phyloP scores from a whole-genome alignment of 2,797 vertebrate genomes.

The Sebastolobus alascanus region DNA sequence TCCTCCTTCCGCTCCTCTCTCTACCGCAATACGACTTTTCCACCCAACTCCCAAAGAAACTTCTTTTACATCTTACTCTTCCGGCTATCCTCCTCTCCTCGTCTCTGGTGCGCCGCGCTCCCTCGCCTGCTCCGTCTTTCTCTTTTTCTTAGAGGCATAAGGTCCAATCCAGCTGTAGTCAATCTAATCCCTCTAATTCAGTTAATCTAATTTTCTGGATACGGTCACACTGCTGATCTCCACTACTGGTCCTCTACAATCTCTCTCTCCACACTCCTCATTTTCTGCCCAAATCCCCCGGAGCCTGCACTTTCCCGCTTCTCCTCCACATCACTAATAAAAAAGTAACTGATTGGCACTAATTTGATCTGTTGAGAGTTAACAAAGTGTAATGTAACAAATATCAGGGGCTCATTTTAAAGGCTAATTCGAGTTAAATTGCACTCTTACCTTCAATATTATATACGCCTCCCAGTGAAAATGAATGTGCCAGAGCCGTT shows the following conservation, averaged over 20 bases:
- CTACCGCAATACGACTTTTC: conserved; percentile 78
- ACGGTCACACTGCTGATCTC: conserved; percentile 69
- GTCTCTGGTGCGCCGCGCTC: background rate
- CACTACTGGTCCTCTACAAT: conserved; percentile 49
- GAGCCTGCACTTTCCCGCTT: conserved; percentile 44
- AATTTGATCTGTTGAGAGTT: conserved; percentile 27
- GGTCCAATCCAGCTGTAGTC: conserved; percentile 71
- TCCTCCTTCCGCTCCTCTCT: conserved; percentile 55
- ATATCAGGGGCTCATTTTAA: background rate
- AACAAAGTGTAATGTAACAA: background rate
- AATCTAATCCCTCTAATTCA: conserved; percentile 82
- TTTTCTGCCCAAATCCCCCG: conserved; percentile 52
- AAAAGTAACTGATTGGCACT: conserved; percentile 43
- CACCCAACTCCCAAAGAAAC: conserved; percentile 65
- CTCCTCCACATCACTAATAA: conserved; percentile 28
- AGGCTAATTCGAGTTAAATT: background rate
- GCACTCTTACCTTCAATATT: background rate
- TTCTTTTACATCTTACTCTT: conserved; percentile 61
- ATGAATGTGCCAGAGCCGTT: conserved; percentile 2
- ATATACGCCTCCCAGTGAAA: background rate
- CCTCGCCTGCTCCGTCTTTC: conserved; percentile 27
- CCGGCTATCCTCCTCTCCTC: conserved; percentile 23
- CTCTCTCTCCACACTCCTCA: conserved; percentile 37
- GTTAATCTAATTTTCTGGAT: conserved; percentile 79
- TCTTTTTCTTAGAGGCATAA: conserved; percentile 63